phyloP scores from a whole-genome alignment of 2,113 vertebrate genomes.

The Stigmatopora argus region DNA sequence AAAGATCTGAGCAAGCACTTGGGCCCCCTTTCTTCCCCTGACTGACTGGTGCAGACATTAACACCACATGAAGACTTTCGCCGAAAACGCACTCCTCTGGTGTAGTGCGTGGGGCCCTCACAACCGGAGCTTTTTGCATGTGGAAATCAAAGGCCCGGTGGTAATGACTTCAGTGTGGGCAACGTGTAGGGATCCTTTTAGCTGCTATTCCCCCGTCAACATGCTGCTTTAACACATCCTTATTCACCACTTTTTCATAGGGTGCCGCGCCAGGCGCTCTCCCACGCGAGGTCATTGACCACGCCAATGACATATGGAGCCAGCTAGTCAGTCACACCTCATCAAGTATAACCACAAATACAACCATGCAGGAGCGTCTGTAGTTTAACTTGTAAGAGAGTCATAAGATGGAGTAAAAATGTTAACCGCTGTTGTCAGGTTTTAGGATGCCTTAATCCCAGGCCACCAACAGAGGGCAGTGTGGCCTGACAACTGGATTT shows the following conservation, averaged over 20 bases:
- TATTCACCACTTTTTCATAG: conserved; percentile 45
- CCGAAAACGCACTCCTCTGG: conserved; percentile 28
- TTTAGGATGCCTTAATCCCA: conserved; percentile 29
- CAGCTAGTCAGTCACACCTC: conserved; percentile 46
- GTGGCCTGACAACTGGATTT: conserved; percentile 57
- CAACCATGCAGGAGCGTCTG: not conserved
- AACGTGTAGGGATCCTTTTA: conserved; percentile 49
- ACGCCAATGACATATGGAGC: conserved; percentile 2
- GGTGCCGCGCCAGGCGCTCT: conserved; percentile 21
- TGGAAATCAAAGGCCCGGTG: conserved; percentile 58
- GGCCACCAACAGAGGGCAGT: conserved; percentile 73
- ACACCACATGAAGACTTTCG: conserved; percentile 37
- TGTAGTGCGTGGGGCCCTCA: conserved; percentile 40
- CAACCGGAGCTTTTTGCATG: conserved; percentile 51
- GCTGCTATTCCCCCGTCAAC: conserved; percentile 45
- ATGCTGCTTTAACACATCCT: conserved; percentile 55
- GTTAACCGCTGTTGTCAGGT: conserved; percentile 13
- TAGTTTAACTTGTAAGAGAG: conserved; percentile 12
- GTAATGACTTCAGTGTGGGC: conserved; percentile 67
- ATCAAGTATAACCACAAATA: conserved; percentile 47
- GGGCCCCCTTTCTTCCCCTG: conserved; percentile 35
- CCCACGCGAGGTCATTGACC: conserved; percentile 29
- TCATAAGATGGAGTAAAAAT: conserved; percentile 19
- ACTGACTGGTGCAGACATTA: conserved; percentile 33
- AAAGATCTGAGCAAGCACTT: conserved; percentile 57